These are phyloP conservation scores for Rhabdomys dilectus DNA, from an alignment of 2,113 vertebrate genomes.

Conservation along the genomic window DNA sequence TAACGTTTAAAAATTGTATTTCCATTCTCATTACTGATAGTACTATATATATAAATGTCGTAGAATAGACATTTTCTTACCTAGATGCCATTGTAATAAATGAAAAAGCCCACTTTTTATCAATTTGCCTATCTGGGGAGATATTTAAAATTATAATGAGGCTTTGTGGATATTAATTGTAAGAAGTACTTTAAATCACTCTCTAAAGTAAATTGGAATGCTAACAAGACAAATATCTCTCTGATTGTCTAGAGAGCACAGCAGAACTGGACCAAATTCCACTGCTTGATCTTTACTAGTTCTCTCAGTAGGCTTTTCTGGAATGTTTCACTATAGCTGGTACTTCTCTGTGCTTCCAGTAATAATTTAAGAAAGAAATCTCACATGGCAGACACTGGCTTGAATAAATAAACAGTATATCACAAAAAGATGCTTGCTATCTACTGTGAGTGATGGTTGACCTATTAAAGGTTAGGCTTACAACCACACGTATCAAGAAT, in stretches of 20 bases:
- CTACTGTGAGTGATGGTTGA: neutral
- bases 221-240: constrained; percentile 52
- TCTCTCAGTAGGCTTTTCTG: constrained; percentile 55
- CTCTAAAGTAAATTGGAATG: constrained; percentile 12
- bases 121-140: neutral
- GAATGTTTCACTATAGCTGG: constrained; percentile 50
- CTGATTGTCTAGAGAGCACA: neutral
- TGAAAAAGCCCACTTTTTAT: constrained; percentile 14
- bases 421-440: neutral
- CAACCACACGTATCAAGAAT: neutral
- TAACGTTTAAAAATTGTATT: constrained; percentile 50
- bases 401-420: neutral
- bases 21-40: neutral
- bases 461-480: neutral
- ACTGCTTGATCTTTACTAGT: constrained; percentile 38
- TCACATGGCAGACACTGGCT: constrained; percentile 31
- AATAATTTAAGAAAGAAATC: constrained; percentile 63
- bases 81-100: constrained; percentile 47
- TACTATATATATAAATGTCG: constrained; percentile 66
- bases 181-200: constrained; percentile 61
- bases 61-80: constrained; percentile 4
- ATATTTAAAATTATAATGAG: constrained; percentile 39
- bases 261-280: constrained; percentile 41
- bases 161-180: constrained; percentile 45
- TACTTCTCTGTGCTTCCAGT: constrained; percentile 38